Evolutionary conservation across 2,888 invertebrate species (phyloP), one percentile per base, ranked within the genome.

Genomic region (Dicranocentrus wangi): DNA sequence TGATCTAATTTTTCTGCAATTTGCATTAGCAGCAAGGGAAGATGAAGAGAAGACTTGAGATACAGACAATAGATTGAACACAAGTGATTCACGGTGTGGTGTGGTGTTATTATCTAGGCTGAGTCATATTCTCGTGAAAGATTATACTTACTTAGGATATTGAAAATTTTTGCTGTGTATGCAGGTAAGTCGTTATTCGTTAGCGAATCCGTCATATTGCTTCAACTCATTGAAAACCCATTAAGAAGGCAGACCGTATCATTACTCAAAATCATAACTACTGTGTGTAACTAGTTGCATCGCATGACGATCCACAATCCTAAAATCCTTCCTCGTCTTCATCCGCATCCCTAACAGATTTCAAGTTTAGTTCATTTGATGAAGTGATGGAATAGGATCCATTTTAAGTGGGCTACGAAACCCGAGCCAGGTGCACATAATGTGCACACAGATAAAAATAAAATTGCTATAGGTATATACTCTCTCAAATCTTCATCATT

Each of bases 201-300:
- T 32, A 32, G 5, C 10, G 32, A 32, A 32, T 10, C 32, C 10
- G 47, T 10, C 55, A 55, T 55, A 21, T 21, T 3, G 7, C 21
- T 55, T 21, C 23, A 55, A 23, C 76, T 68, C 68, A 76, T 76
- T 68, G 68, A 68, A 76, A 76, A 70, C 25, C 63, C 77, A 77
- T 70, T 77, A 70, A 53, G 75, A 55, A 55, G 68, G 43, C 19
- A 47, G 25, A 55, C 58, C 47, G 58, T 61, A 70, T 70, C 77
- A 77, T 77, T 77, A 77, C 70, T 69, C 77, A 77, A 69, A 77
- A 43, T 77, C 77, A 39, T 77, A 77, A 77, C 21, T 55, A 19
- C 55, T 8, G 5, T 61, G 27, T 61, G 3, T n/a, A 27, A 61
- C 19, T 28, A 28, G 13, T 15, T 55, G 3, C 23, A 19, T 55